Evolutionary conservation across 2,113 vertebrate species (phyloP).

Genomic region (Machaerirhynchus nigripectus): DNA sequence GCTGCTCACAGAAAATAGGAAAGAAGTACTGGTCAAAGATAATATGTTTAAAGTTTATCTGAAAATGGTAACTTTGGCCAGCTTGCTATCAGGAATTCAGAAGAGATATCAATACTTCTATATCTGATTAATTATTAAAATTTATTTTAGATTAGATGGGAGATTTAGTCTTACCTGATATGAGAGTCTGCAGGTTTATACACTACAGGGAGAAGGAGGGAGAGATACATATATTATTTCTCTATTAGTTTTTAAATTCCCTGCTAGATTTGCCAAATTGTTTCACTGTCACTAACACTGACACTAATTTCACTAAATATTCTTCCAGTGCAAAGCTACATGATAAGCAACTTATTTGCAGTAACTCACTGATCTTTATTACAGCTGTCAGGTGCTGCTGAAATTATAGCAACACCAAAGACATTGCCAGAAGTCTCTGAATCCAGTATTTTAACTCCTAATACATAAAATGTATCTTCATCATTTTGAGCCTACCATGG

Average conservation of each 20-base stretch:
- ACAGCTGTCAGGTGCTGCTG: neutral
- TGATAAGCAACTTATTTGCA: neutral
- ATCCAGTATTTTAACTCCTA: neutral
- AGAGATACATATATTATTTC: neutral
- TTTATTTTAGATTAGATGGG: neutral
- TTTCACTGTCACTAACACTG: neutral
- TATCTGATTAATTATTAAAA: neutral
- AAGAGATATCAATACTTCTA: neutral
- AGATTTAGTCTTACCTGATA: neutral
- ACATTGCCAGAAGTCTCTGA: neutral
- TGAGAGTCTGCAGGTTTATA: neutral
- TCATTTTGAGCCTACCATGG: neutral
- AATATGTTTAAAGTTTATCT: neutral
- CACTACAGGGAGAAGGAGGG: neutral
- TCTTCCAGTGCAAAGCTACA: neutral
- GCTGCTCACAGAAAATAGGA: neutral
- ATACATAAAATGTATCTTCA: neutral
- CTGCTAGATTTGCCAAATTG: neutral
- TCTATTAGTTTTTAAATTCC: neutral
- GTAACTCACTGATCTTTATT: neutral
- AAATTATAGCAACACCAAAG: neutral
- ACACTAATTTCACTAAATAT: constrained; percentile 25
- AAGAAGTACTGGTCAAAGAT: neutral
- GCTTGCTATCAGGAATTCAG: neutral
- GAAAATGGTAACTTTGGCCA: neutral